Base-by-base conservation (phyloP, 2,888 invertebrate genomes). In the Colletes collaris region DNA sequence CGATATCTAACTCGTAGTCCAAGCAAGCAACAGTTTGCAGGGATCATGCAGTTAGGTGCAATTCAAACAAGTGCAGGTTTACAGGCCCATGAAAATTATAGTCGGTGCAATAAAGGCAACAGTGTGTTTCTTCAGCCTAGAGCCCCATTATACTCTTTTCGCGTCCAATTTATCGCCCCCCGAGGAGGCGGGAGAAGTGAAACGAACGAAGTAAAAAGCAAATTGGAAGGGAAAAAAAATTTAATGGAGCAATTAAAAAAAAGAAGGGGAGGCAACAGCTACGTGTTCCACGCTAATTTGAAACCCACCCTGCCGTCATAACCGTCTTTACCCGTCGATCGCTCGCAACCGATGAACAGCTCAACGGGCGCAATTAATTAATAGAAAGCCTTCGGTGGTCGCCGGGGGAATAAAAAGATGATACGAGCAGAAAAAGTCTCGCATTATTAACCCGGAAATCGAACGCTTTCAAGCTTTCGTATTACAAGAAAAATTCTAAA, bases 301-400 rank as follows among this genome's bases (percentile, higher is more conserved):
- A 82, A 82, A 74, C 78, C 67, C 44, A 44, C 82, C 67, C 44
- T 40, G 27, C 58, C 67, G 55, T 70, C 56, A 72, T 74, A 74
- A 74, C 82, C 70, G 60, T 70, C 73, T 27, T 27, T 27, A 68
- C 46, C 53, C 62, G 37, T 68, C 13, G 46, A 40, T 66, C 58
- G 55, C 55, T 64, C 52, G 62, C 16, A 58, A 81, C 52, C 27
- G 50, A 56, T 59, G 67, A 59, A 52, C 59, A 66, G 59, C 53
- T 49, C 55, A 53, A 37, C 69, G 69, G 50, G 58, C 70, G 67
- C 79, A 71, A 80, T 82, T 80, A 83, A 83, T 83, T 83, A 82
- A 79, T 70, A 74, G 65, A 59, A 55, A 46, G 40, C 55, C 73
- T 16, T 49, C 67, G 50, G 66, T 37, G 71, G 67, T 62, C 67